phyloP scores from a whole-genome alignment of 1,140 invertebrate species.

The Cydia pomonella region DNA sequence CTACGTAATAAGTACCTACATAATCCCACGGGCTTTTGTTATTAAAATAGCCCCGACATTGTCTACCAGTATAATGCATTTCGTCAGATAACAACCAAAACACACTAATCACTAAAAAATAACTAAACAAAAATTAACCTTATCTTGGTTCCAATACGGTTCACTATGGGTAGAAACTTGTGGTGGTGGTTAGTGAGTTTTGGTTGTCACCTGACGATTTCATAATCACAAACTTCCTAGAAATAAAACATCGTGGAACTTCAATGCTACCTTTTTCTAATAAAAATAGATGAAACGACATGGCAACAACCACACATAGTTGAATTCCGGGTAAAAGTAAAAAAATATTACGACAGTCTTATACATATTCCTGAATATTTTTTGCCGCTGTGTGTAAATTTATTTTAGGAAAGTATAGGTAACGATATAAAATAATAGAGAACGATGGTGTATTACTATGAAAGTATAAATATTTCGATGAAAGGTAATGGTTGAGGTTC shows the following conservation, averaged over 20 bases:
- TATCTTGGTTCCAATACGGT: too few species aligned
- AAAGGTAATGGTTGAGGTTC: background rate
- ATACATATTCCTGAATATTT: too few species aligned
- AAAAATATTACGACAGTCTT: too few species aligned
- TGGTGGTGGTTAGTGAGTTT: too few species aligned
- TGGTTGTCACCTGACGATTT: too few species aligned
- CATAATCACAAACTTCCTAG: background rate
- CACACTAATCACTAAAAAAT: too few species aligned
- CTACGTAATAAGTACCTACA: background rate
- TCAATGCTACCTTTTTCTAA: conserved; percentile 39
- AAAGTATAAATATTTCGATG: background rate
- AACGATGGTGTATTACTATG: too few species aligned
- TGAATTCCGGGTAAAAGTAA: background rate
- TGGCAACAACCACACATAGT: background rate
- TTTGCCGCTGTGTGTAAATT: background rate
- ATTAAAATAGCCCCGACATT: conserved; percentile 21
- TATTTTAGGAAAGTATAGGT: background rate
- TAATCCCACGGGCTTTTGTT: background rate
- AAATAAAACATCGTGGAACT: background rate
- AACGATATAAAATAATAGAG: background rate
- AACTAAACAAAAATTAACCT: too few species aligned
- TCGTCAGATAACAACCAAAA: too few species aligned
- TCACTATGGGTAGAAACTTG: too few species aligned
- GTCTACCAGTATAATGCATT: background rate
- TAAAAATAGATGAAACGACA: background rate